phyloP scores from a whole-genome alignment of 2,113 vertebrate genomes.

The Saccopteryx bilineata region DNA sequence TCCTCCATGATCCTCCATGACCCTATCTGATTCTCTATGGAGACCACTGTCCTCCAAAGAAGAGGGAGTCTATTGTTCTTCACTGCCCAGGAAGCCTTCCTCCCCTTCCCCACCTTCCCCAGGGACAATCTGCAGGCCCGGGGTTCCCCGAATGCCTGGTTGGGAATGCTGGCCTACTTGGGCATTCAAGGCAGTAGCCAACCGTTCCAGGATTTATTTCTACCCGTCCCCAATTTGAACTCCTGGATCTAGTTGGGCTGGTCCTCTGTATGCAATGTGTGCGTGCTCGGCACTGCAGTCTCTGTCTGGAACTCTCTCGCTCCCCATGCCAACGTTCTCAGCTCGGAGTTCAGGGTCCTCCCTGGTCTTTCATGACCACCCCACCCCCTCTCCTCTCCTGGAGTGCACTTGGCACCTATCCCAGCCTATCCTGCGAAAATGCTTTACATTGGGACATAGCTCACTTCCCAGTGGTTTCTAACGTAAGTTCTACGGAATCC shows the following conservation, averaged over 20 bases:
- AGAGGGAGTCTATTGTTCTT: neutral
- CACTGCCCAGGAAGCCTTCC: neutral
- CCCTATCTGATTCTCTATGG: no score
- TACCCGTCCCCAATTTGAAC: neutral
- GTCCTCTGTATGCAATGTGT: neutral
- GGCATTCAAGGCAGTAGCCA: neutral
- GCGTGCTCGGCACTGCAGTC: neutral
- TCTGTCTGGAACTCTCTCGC: neutral
- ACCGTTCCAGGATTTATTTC: neutral
- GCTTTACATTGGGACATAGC: neutral
- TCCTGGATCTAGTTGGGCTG: neutral
- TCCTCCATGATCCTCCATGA: neutral
- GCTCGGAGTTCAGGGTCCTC: neutral
- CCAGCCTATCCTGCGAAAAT: neutral
- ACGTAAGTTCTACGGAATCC: neutral
- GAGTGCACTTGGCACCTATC: neutral
- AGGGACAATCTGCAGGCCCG: neutral
- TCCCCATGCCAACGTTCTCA: neutral
- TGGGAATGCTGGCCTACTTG: neutral
- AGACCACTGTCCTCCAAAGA: neutral
- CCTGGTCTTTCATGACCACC: neutral
- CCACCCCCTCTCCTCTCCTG: neutral
- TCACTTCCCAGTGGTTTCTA: neutral
- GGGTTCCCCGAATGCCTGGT: neutral
- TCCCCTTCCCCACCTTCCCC: neutral